Evolutionary conservation across 1,140 invertebrate species (phyloP).

Genomic region (Chionoecetes opilio): DNA sequence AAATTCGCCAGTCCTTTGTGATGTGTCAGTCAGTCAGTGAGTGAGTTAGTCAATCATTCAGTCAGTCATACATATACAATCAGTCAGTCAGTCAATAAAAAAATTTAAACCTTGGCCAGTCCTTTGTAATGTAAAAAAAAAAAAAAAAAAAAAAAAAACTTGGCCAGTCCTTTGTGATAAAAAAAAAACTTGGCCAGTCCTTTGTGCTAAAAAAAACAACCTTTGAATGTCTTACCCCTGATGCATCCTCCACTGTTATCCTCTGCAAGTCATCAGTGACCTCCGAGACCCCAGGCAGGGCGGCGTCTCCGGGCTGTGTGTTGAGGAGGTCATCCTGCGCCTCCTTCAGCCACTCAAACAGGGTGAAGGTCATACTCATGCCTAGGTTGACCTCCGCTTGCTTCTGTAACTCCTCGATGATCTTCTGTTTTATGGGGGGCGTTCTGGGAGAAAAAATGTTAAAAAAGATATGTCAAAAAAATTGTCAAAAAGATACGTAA

Average conservation of each 20-base stretch:
- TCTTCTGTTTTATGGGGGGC: constrained; percentile 89
- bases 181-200: too few species aligned
- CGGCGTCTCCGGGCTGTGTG: constrained; percentile 62
- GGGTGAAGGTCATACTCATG: constrained; percentile 96
- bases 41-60: too few species aligned
- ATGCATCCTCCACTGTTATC: constrained; percentile 61
- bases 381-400: constrained; percentile 93
- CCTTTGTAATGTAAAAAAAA: too few species aligned
- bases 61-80: too few species aligned
- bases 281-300: constrained; percentile 39
- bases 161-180: too few species aligned
- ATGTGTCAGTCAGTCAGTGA: too few species aligned
- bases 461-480: too few species aligned
- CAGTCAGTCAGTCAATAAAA: too few species aligned
- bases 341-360: constrained; percentile 95
- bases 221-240: constrained; percentile 54
- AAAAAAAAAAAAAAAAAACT: too few species aligned
- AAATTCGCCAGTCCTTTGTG: too few species aligned
- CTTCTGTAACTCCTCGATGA: constrained; percentile 87
- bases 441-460: constrained; percentile 87
- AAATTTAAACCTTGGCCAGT: too few species aligned
- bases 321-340: constrained; percentile 72
- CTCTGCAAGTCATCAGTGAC: constrained; percentile 60
- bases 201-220: too few species aligned
- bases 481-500: neutral